A percentile compares a stretch with the other conserved stretches of the same genome.
Conservation (phyloP, 2,113 vertebrate species). For the Ailurus styani region DNA sequence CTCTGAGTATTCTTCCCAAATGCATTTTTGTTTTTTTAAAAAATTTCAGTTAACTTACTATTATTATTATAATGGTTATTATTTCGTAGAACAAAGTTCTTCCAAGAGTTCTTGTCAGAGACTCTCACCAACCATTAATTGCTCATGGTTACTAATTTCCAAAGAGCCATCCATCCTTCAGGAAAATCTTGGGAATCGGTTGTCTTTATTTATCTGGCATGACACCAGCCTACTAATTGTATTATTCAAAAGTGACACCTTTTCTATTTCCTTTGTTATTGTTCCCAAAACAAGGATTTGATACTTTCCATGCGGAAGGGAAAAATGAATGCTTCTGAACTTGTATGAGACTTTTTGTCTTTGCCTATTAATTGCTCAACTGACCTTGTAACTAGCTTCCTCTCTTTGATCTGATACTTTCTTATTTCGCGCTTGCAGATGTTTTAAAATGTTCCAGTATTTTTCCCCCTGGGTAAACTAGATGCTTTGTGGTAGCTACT, state of each 20-base stretch:
- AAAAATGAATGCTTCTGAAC: neutral
- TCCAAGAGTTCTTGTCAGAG: neutral
- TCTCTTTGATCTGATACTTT: conserved; percentile 68
- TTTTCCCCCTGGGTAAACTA: neutral
- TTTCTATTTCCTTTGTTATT: neutral
- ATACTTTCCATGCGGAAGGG: neutral
- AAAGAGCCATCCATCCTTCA: neutral
- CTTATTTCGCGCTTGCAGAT: conserved; percentile 48
- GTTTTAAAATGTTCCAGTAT: conserved; percentile 48
- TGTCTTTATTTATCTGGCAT: neutral
- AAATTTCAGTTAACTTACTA: neutral
- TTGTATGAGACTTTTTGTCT: conserved; percentile 18
- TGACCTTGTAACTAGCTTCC: conserved; percentile 65
- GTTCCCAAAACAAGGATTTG: neutral
- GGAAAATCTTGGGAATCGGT: neutral
- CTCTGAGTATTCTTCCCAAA: conserved; percentile 10
- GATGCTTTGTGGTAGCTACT: conserved; percentile 11
- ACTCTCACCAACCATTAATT: neutral
- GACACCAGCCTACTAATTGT: neutral
- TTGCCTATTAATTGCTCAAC: conserved; percentile 58
- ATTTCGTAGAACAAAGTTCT: neutral
- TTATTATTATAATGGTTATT: neutral
- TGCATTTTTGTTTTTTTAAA: neutral
- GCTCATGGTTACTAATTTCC: neutral
- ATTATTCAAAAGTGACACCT: neutral